A percentile compares a stretch with the other conserved stretches of the same genome.
Conservation (phyloP, 2,113 vertebrate genomes). For the Lepisosteus oculatus region DNA sequence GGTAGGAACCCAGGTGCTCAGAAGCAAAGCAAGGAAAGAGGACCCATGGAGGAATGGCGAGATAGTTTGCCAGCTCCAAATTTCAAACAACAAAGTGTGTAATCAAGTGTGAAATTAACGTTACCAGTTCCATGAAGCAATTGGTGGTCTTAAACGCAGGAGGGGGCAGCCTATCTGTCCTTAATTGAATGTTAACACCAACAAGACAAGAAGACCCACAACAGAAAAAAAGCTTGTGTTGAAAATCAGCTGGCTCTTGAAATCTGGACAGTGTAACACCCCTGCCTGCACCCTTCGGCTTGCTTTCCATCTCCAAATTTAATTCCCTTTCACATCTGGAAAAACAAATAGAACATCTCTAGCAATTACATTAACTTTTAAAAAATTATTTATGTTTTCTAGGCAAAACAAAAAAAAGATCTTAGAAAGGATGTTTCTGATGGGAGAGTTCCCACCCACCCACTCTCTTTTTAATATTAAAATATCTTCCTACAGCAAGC, state of each 20-base stretch:
- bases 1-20: too few relatives aligned
- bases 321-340: not conserved
- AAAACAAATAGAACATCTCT: not conserved
- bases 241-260: not conserved
- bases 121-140: too few relatives aligned
- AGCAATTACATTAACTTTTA: not conserved
- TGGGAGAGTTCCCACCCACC: slow-evolving; percentile 49
- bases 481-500: slow-evolving; percentile 48
- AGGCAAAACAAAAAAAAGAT: not conserved
- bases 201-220: too few relatives aligned
- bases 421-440: not conserved
- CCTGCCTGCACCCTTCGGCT: not conserved
- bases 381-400: not conserved
- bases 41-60: too few relatives aligned
- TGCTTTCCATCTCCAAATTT: not conserved
- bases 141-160: too few relatives aligned
- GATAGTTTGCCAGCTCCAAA: too few relatives aligned
- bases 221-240: not conserved
- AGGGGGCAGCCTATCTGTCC: too few relatives aligned
- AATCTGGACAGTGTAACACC: not conserved
- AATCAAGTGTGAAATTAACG: too few relatives aligned
- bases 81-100: too few relatives aligned
- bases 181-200: too few relatives aligned
- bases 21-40: too few relatives aligned
- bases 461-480: slow-evolving; percentile 61